Conservation (phyloP, 2,797 vertebrate species). For the Pelodytes ibericus region DNA sequence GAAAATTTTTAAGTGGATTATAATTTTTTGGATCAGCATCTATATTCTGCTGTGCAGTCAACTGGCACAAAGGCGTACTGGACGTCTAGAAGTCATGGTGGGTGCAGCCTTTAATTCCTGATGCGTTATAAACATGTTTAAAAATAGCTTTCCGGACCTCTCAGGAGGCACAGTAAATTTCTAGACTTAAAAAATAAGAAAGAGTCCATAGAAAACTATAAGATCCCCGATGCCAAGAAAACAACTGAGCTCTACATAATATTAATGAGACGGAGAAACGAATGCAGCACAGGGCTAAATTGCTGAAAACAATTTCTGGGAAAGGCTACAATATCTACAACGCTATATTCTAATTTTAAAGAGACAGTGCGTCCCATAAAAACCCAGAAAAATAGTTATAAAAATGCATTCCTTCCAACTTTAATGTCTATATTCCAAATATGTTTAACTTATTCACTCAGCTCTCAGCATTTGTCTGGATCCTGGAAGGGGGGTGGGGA, state of each 20-base stretch:
- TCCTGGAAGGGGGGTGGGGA: too few species aligned
- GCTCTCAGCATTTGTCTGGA: too few species aligned
- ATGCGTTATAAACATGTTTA: not conserved
- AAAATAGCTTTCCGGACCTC: not conserved
- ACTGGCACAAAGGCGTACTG: not conserved
- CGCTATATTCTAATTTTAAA: not conserved
- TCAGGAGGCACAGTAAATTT: not conserved
- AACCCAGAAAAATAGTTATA: too few species aligned
- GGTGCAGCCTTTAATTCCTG: not conserved
- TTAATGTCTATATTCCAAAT: too few species aligned
- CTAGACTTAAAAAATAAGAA: not conserved
- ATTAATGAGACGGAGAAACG: constrained; percentile 3
- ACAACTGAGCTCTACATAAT: not conserved
- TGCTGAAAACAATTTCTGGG: not conserved
- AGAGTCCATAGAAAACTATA: not conserved
- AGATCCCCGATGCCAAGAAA: not conserved
- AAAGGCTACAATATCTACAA: not conserved
- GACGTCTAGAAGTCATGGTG: not conserved
- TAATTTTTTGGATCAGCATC: not conserved
- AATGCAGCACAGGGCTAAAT: not conserved
- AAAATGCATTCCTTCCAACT: not conserved
- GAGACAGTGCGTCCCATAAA: not conserved
- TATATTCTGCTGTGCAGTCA: not conserved
- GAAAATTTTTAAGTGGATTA: constrained; percentile 28
- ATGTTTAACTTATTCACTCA: too few species aligned